Percentiles rank a stretch among this genome's conserved stretches.
Conservation (phyloP, 2,113 vertebrate genomes). For the Shinisaurus crocodilurus region DNA sequence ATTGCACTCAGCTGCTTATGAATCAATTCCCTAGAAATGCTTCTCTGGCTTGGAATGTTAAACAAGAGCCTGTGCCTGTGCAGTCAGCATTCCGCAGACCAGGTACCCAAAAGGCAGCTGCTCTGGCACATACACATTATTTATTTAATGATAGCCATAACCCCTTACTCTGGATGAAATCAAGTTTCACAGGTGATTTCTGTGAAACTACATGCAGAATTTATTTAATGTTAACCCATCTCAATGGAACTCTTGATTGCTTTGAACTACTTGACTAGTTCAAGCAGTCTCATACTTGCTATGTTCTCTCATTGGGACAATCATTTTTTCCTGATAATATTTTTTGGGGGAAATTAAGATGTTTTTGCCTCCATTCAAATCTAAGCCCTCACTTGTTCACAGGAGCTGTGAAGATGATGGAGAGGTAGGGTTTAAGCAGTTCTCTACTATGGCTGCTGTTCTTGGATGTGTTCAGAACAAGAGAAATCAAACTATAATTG, state of each 20-base stretch:
- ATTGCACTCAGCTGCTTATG: not conserved
- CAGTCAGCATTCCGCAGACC: not conserved
- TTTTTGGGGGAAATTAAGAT: no score
- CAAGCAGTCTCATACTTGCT: not conserved
- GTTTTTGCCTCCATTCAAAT: not conserved
- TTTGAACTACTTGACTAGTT: not conserved
- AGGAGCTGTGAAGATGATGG: no score
- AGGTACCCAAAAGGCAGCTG: not conserved
- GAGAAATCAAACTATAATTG: not conserved
- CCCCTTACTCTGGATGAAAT: no score
- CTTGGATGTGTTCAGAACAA: not conserved
- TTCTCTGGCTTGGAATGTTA: not conserved
- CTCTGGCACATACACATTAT: not conserved
- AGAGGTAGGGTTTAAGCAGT: not conserved
- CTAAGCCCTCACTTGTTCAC: not conserved
- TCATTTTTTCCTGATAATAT: not conserved
- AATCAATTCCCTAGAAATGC: not conserved
- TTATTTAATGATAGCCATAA: not conserved
- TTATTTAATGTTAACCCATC: not conserved
- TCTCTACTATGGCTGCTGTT: not conserved
- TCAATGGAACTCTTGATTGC: not conserved
- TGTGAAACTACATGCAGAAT: not conserved
- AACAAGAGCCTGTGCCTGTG: not conserved
- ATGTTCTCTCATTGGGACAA: not conserved
- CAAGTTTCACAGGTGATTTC: no score